Evolutionary conservation across 2,113 vertebrate genomes (phyloP), one percentile per base, ranked within the genome.

Genomic region (Oxyura jamaicensis): DNA sequence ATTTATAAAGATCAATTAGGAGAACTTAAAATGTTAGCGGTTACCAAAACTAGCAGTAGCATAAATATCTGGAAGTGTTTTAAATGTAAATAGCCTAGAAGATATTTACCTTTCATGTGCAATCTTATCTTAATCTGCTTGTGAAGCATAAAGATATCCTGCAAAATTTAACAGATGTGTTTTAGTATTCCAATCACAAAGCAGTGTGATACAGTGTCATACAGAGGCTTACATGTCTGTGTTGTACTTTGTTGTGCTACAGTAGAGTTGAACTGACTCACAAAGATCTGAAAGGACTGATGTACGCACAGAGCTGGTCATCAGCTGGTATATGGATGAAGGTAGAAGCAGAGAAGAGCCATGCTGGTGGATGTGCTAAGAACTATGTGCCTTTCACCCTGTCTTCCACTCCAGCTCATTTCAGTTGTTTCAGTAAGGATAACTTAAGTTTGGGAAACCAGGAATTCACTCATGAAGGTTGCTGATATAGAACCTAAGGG

Each of bases 21-120:
- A 79, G 33, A 92, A 91, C n/a, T 71, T 63, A 74, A 90, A 93
- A 85, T 78, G 36, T 91, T 93, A 95, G 56, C 31, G 77, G 67
- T 89, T 81, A 93, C 39, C 44, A 82, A 90, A 96, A 83, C 28
- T 91, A 39, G 6, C 15, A 62, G 16, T n/a, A 81, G 11, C 59
- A 88, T 71, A 88, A 91, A 91, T 93, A 41, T 91, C 92, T 91
- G 26, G 28, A 79, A 60, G 6, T 22, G 71, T 50, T 92, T 94
- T 22, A 52, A 83, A n/a, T 53, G 16, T 58, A 92, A 92, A 63
- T 93, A 86, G 65, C 31, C 18, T 41, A 18, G 33, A 91, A 83
- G 48, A 50, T 67, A 81, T 91, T 94, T 82, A 72, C 26, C 10
- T 90, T 92, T 87, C 46, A 48, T 58, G 8, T 11, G 13, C 26